These are phyloP conservation scores for Myotis brandtii DNA, from an alignment of 2,113 vertebrate genomes.

Conservation along the genomic window DNA sequence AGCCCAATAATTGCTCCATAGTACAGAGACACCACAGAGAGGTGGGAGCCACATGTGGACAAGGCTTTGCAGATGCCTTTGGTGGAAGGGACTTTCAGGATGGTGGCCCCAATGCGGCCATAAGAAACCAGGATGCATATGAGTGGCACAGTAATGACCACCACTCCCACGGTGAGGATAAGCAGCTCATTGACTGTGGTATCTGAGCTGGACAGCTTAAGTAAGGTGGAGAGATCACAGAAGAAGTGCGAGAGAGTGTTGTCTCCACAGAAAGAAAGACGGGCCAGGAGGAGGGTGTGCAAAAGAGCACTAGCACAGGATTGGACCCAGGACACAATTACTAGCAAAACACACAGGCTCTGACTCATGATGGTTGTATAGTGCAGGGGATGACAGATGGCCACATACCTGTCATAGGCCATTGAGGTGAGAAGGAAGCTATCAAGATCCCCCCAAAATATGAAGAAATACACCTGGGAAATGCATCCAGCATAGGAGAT, in stretches of 20 bases:
- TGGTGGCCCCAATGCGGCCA: neutral
- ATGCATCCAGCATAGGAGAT: slow-evolving; percentile 65
- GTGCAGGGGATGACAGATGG: slow-evolving; percentile 72
- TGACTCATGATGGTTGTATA: slow-evolving; percentile 70
- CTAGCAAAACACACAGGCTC: slow-evolving; percentile 49
- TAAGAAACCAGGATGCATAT: slow-evolving; percentile 55
- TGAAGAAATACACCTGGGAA: slow-evolving; percentile 69
- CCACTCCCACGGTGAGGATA: neutral
- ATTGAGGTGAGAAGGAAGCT: slow-evolving; percentile 74
- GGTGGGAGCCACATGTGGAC: slow-evolving; percentile 69
- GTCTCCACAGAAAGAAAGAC: slow-evolving; percentile 50
- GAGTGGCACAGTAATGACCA: neutral
- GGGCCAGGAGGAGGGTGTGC: slow-evolving; percentile 67
- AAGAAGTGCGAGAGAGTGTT: slow-evolving; percentile 69
- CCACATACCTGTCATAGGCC: slow-evolving; percentile 76
- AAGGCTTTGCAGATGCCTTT: slow-evolving; percentile 58
- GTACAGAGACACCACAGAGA: slow-evolving; percentile 67
- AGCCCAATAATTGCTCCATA: slow-evolving; percentile 62
- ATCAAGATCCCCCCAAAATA: slow-evolving; percentile 59
- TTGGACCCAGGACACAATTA: slow-evolving; percentile 58
- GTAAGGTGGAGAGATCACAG: slow-evolving; percentile 74
- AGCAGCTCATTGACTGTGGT: slow-evolving; percentile 53
- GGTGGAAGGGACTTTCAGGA: slow-evolving; percentile 23
- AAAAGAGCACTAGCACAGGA: slow-evolving; percentile 49
- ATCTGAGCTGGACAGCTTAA: slow-evolving; percentile 75